Evolutionary conservation across 64 coral and sea anemone species (phyloP), one percentile per base, ranked within the genome.

Genomic region (Montipora efflorescens): DNA sequence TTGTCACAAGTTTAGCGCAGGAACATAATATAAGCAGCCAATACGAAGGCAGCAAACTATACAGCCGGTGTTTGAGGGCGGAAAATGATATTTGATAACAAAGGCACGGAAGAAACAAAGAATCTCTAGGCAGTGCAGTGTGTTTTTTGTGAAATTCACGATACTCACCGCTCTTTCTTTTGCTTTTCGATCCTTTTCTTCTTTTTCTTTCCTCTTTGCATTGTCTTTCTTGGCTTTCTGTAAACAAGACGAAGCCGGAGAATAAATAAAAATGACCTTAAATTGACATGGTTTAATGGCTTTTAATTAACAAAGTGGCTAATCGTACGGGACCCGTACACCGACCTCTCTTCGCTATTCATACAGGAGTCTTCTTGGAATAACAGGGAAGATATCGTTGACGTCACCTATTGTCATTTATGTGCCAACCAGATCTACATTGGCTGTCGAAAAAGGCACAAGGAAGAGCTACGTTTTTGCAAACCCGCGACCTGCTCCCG

Each of bases 171-270:
- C 97, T 91, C 97, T 93, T 74, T 98, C 97, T 50, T 96, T 98
- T 18, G 97, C 97, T 88, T 93, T 93, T 59, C 75, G 90, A 16
- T 98, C 97, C 48, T 98, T 98, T 44, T 98, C 97, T 96, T 94
- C 97, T 91, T 93, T 95, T 84, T 98, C 97, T 59, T 95, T 87
- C 48, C 97, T 96, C 55, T 96, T 98, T 1, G 90, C 86, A 62
- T 98, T 98, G 9, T 98, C 97, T 84, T 98, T 98, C 76, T 96
- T 98, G 7, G 94, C 93, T 75, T 91, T 59, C 95, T 97, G 78
- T 76, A 19, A 67, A 71, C 19, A 71, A 7, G 71, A 69, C 44
- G 13, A 44, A 9, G 10, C 12, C 16, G 16, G 8, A 68, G 64
- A 13, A 68, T 8, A 16, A 18, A 18, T 8, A 12, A 68, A 13